Evolutionary conservation across 2,888 invertebrate genomes (phyloP), one percentile per base, ranked within the genome.

Genomic region (Himalopsyche anomala): DNA sequence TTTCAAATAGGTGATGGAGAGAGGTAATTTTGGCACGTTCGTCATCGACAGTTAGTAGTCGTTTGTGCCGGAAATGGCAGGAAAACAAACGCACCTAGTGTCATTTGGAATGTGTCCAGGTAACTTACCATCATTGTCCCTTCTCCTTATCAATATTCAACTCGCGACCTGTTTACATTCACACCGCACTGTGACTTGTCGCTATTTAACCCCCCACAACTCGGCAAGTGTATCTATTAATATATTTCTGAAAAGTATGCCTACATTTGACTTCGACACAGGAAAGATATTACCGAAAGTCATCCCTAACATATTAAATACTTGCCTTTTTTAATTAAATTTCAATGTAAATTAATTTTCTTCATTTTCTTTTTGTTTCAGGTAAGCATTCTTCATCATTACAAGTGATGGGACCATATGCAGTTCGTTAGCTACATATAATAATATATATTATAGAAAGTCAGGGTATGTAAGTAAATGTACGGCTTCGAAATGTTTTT

Each of bases 141-240:
- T 74, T 74, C 74, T 36, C 74, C 74, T 74, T 28, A 74, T 74
- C 74, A 74, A 74, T 74, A 74, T 74, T 74, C 74, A 74, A 28
- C 74, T 74, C 36, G 74, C 74, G 74, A 38, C 12, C 28, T 74
- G 74, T 74, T 74, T 74, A 74, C 74, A 74, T 74, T 74, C 74
- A 74, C 74, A 74, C 74, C 74, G 38, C 74, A 2, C 74, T 15
- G 74, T 19, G 36, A 74, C 11, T 74, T 38, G 74, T 36, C 36
- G 19, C 36, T 74, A 11, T 74, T 74, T 36, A 74, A 74, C 74
- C 38, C 38, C 36, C 51, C 51, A 12, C 51, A 4, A 12, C 51
- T 15, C 51, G 8, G 51, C 51, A 15, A 12, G 15, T 15, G 51
- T 51, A 51, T 51, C 51, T 15, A 15, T 51, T 15, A 12, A 15